phyloP scores from a whole-genome alignment of 2,888 invertebrate species.

The Brassicogethes aeneus region DNA sequence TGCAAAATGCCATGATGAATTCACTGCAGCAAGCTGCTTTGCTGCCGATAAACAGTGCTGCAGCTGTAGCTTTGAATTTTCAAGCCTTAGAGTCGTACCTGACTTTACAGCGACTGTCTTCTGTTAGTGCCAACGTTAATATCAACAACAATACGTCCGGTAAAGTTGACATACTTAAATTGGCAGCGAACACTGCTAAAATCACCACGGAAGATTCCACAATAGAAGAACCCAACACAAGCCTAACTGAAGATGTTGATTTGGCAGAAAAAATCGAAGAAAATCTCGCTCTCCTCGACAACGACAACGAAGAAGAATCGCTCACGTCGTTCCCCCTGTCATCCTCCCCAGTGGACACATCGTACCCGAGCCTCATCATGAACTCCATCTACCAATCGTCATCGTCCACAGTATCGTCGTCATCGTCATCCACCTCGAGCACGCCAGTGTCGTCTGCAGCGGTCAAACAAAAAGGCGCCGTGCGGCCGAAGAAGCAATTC shows the following conservation, averaged over 20 bases:
- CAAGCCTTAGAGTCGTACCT: conserved; percentile 82
- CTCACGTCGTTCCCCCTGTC: conserved; percentile 48
- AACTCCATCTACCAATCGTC: conserved; percentile 56
- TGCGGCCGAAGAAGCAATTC: conserved; percentile 73
- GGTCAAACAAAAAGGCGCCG: conserved; percentile 37
- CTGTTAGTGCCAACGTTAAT: conserved; percentile 47
- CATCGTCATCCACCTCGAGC: conserved; percentile 39
- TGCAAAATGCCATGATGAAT: conserved; percentile 79
- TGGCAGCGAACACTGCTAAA: conserved; percentile 45
- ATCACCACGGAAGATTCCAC: conserved; percentile 32
- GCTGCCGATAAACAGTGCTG: conserved; percentile 72
- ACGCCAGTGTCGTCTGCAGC: conserved; percentile 35
- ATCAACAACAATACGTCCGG: conserved; percentile 41
- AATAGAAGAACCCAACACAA: conserved; percentile 31
- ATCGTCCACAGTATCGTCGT: conserved; percentile 42
- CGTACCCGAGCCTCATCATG: conserved; percentile 62
- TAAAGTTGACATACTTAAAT: conserved; percentile 60
- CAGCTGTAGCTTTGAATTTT: conserved; percentile 74
- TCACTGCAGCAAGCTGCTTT: conserved; percentile 77
- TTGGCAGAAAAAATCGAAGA: conserved; percentile 65
- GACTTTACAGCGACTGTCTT: conserved; percentile 69
- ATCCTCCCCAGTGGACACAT: conserved; percentile 54
- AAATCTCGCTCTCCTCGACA: conserved; percentile 64
- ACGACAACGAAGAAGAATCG: conserved; percentile 65
- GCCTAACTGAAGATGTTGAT: conserved; percentile 52